Evolutionary conservation across 2,113 vertebrate genomes (phyloP).

Genomic region (Cettia cetti): DNA sequence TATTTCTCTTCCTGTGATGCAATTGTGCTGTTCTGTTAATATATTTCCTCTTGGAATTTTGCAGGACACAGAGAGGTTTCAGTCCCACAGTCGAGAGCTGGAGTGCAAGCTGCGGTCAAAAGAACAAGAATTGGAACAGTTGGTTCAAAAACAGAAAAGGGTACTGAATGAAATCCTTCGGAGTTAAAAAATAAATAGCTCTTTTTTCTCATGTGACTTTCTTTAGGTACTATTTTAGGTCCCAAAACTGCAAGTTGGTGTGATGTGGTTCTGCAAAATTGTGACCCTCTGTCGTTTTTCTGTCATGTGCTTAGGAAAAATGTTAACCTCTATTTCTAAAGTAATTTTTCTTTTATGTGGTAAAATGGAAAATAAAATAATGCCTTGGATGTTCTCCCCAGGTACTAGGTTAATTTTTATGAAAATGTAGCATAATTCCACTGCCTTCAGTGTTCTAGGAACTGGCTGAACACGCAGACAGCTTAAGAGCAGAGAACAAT

Average conservation of each 20-base stretch:
- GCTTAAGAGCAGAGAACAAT: neutral
- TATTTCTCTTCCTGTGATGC: neutral
- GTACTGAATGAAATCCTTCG: slow-evolving; percentile 45
- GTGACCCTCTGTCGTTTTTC: neutral
- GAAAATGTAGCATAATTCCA: neutral
- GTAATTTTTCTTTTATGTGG: neutral
- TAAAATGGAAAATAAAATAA: neutral
- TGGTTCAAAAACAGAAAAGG: slow-evolving; percentile 82
- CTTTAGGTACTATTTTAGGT: neutral
- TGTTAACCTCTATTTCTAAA: neutral
- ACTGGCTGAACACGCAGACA: neutral
- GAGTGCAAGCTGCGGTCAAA: slow-evolving; percentile 81
- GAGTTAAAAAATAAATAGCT: neutral
- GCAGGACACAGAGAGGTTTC: slow-evolving; percentile 84
- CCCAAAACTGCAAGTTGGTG: neutral
- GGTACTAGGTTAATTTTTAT: neutral
- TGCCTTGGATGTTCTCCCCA: neutral
- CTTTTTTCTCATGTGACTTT: neutral
- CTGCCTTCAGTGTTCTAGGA: neutral
- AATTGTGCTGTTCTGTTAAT: neutral
- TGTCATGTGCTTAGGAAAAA: neutral
- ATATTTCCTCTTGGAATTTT: neutral
- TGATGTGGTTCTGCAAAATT: neutral
- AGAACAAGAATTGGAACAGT: slow-evolving; percentile 85
- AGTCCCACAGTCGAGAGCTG: slow-evolving; percentile 81